Percentiles rank a stretch among this genome's conserved stretches.
These are phyloP conservation scores for Tryphoninae sp. DNA, from an alignment of 2,888 invertebrate species.

Conservation along the genomic window DNA sequence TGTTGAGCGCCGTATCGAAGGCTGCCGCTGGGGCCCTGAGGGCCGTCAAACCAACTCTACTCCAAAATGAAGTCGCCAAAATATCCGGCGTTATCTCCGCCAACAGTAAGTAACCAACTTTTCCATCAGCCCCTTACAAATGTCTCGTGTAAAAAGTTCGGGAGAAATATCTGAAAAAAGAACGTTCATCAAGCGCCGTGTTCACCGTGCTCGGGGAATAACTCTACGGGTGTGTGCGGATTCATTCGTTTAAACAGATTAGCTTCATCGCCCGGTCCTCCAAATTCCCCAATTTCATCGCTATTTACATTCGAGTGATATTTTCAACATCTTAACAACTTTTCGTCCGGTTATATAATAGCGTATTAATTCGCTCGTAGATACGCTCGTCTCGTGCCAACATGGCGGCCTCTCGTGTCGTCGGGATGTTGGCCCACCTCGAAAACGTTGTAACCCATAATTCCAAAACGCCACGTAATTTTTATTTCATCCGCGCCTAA, in stretches of 20 bases:
- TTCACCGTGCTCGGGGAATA: neutral
- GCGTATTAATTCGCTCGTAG: constrained; percentile 68
- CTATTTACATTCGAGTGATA: neutral
- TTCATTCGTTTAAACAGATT: neutral
- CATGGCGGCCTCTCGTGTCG: constrained; percentile 71
- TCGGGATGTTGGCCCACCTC: constrained; percentile 41
- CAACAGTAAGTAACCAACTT: constrained; percentile 82
- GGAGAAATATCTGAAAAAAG: neutral
- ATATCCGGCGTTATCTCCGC: constrained; percentile 82
- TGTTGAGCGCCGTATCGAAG: constrained; percentile 84
- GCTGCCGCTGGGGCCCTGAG: constrained; percentile 83
- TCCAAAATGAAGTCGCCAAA: constrained; percentile 82
- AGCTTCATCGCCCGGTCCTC: neutral
- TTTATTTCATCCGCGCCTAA: neutral
- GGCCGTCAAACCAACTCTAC: constrained; percentile 83
- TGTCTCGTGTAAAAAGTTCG: neutral
- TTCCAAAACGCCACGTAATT: neutral
- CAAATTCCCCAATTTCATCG: neutral
- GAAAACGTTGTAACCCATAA: constrained; percentile 11
- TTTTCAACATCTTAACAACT: constrained; percentile 5
- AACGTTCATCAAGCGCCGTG: neutral
- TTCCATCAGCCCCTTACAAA: neutral
- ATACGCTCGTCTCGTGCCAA: constrained; percentile 69
- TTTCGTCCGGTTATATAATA: constrained; percentile 74
- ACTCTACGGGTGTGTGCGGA: neutral